Conservation (phyloP, 2,888 invertebrate genomes). For the Caenorhabditis japonica region DNA sequence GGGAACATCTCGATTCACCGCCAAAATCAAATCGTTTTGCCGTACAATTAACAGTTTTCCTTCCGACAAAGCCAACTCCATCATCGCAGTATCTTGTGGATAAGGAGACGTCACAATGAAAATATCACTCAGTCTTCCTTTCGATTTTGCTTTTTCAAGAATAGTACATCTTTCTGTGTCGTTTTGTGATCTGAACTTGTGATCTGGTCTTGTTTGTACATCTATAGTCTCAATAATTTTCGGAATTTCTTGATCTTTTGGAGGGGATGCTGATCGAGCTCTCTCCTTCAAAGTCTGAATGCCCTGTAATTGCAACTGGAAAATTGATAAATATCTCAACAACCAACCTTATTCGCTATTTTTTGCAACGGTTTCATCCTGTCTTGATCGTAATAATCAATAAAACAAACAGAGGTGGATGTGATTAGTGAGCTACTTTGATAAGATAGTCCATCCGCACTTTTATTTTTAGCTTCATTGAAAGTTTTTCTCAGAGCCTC, state of each 20-base stretch:
- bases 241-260: slow-evolving; percentile 5
- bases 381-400: slow-evolving; percentile 53
- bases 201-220: not conserved
- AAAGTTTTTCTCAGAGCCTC: slow-evolving; percentile 39
- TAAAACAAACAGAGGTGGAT: slow-evolving; percentile 44
- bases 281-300: slow-evolving; percentile 36
- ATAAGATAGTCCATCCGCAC: slow-evolving; percentile 18
- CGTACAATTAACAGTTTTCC: slow-evolving; percentile 55
- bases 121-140: slow-evolving; percentile 53
- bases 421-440: slow-evolving; percentile 8
- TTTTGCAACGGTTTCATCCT: slow-evolving; percentile 52
- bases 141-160: slow-evolving; percentile 58
- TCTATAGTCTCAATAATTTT: not conserved
- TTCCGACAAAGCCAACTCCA: slow-evolving; percentile 35
- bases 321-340: too few species aligned
- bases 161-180: slow-evolving; percentile 50
- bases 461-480: slow-evolving; percentile 31
- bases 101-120: slow-evolving; percentile 41
- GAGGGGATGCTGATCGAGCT: slow-evolving; percentile 44
- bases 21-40: slow-evolving; percentile 55
- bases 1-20: slow-evolving; percentile 52
- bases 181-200: slow-evolving; percentile 57
- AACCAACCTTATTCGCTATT: slow-evolving; percentile 53
- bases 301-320: slow-evolving; percentile 1
- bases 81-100: slow-evolving; percentile 44